These are phyloP conservation scores for Gallinago undulata DNA, from an alignment of 2,113 vertebrate genomes.

Conservation along the genomic window DNA sequence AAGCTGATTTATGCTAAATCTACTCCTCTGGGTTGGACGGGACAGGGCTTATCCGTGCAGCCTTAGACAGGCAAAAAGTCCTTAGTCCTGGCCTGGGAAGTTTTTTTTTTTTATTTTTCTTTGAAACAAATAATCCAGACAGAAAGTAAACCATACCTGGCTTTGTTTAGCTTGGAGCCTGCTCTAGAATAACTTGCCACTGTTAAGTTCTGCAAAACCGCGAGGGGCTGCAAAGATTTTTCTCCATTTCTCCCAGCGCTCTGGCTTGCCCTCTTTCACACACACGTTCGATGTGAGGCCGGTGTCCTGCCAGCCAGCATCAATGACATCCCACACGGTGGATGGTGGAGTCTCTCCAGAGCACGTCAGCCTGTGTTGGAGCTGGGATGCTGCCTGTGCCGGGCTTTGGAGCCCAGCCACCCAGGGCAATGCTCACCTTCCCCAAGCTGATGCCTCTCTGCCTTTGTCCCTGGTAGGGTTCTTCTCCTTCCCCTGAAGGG, in stretches of 20 bases:
- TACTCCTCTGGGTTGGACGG: not conserved
- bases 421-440: not conserved
- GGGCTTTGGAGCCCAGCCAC: not conserved
- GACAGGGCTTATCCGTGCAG: not conserved
- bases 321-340: rapidly evolving
- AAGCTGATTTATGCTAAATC: not conserved
- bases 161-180: constrained; percentile 26
- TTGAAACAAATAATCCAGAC: not conserved
- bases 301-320: not conserved
- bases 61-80: not conserved
- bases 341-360: not conserved
- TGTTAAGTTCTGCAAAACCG: not conserved
- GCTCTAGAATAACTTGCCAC: constrained; percentile 26
- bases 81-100: not conserved
- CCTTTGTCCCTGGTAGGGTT: not conserved
- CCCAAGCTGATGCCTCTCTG: not conserved
- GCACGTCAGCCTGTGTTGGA: rapidly evolving
- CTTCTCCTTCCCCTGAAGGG: not conserved
- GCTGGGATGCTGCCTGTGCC: not conserved
- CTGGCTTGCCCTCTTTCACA: not conserved
- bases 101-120: not conserved
- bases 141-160: not conserved
- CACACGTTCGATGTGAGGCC: not conserved
- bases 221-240: not conserved
- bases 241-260: not conserved